Evolutionary conservation across 2,888 invertebrate species (phyloP).

Genomic region (Acleris sparsana): DNA sequence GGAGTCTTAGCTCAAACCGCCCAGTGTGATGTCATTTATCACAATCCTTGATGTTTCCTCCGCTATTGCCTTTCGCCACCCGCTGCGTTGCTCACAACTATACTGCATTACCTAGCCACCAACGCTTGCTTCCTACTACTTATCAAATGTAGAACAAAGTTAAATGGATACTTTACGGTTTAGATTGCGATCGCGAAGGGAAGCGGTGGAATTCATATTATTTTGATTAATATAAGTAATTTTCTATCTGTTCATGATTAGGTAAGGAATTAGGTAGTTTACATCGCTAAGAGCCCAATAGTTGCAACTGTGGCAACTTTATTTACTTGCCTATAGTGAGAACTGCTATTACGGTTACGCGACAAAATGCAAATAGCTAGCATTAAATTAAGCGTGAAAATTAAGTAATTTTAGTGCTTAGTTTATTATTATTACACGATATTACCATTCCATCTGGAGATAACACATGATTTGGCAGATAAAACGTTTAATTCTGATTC

Average conservation of each 20-base stretch:
- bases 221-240: slow-evolving; percentile 37
- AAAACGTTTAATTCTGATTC: background rate
- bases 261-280: slow-evolving; percentile 27
- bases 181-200: slow-evolving; percentile 33
- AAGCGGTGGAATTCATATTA: slow-evolving; percentile 35
- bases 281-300: slow-evolving; percentile 24
- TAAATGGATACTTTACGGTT: slow-evolving; percentile 37
- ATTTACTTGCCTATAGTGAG: slow-evolving; percentile 29
- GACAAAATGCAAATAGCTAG: slow-evolving; percentile 25
- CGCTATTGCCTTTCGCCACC: slow-evolving; percentile 41
- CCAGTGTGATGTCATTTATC: background rate
- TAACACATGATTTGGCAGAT: slow-evolving; percentile 3
- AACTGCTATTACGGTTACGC: slow-evolving; percentile 23
- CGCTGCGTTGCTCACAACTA: slow-evolving; percentile 41
- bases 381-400: slow-evolving; percentile 17
- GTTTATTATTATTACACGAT: background rate
- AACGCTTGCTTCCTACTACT: slow-evolving; percentile 36
- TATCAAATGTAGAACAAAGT: slow-evolving; percentile 36
- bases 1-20: background rate
- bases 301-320: slow-evolving; percentile 20
- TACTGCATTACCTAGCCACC: slow-evolving; percentile 42
- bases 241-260: slow-evolving; percentile 32
- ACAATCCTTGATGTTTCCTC: slow-evolving; percentile 28
- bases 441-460: background rate
- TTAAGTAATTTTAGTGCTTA: slow-evolving; percentile 3